A percentile compares a stretch with the other conserved stretches of the same genome.
Evolutionary conservation across 2,888 invertebrate genomes (phyloP).

Genomic region (Steromphala cineraria): DNA sequence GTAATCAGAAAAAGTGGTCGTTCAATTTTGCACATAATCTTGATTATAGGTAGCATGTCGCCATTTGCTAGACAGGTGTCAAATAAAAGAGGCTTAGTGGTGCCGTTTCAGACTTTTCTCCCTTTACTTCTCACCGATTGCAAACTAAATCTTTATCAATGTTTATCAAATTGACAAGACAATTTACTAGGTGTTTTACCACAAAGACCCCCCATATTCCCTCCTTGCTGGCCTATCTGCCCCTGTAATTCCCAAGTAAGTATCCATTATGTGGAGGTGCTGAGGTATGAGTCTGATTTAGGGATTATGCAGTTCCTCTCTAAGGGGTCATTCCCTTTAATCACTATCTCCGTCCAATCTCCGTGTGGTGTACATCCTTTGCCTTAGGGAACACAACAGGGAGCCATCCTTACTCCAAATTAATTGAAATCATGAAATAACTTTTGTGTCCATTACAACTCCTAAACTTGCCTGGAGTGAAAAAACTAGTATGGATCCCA

Average conservation of each 20-base stretch:
- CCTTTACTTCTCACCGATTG: neutral
- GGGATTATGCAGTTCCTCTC: neutral
- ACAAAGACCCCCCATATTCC: neutral
- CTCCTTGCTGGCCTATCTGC: neutral
- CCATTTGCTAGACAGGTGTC: neutral
- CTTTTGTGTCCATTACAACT: constrained; percentile 6
- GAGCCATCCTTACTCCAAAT: neutral
- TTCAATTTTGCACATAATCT: too few relatives aligned
- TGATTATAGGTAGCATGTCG: too few relatives aligned
- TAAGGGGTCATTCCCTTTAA: neutral
- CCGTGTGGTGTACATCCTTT: constrained; percentile 5
- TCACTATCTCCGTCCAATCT: constrained; percentile 18
- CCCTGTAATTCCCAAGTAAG: neutral
- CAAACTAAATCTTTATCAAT: neutral
- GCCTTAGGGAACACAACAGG: constrained; percentile 8
- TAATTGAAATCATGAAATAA: constrained; percentile 19
- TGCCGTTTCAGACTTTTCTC: neutral
- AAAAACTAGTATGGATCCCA: neutral
- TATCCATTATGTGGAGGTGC: neutral
- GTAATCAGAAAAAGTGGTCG: too few relatives aligned
- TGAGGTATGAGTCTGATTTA: neutral
- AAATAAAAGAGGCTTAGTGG: neutral
- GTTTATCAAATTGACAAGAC: neutral
- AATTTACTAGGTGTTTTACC: neutral
- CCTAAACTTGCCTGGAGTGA: neutral